Evolutionary conservation across 2,888 invertebrate species (phyloP), one percentile per base, ranked within the genome.

Genomic region (Siphlonurus alternatus): DNA sequence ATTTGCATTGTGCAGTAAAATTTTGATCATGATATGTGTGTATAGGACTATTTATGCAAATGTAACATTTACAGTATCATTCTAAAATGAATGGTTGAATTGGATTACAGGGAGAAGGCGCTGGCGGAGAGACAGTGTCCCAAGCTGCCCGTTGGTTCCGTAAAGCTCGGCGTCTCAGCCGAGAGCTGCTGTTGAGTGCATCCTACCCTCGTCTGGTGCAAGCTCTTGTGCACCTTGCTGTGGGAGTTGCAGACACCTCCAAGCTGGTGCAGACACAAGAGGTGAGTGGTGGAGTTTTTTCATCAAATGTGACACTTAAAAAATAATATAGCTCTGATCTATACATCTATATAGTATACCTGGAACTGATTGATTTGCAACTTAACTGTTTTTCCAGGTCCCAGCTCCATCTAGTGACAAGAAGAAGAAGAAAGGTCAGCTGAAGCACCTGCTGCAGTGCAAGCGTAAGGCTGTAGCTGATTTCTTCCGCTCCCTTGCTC

Each of bases 401-500:
- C 5, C 38, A 15, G 38, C 38, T 38, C 38, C 38, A 10, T 10
- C 15, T 10, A 38, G 38, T n/a, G 56, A 56, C n/a, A 85, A 87
- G 71, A 79, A 82, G 0, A 88, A 89, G 71, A 91, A 91, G 73
- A 86, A 84, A 67, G 83, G 89, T 0, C 85, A 86, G 74, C 56
- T 20, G 56, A 91, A 90, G 72, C 85, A 84, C 73, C 86, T 92
- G 62, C 79, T 93, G 2, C 88, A 89, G 71, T 88, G 89, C 71
- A 95, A 94, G 74, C 85, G 89, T 25, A 87, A 90, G 76, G 86
- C 88, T 0, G 76, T 97, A 1, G 83, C 90, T 0, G 93, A 94
- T 75, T 79, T 96, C 59, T 96, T 95, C 74, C 91, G 89, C 73
- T 80, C 81, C 23, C 76, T 98, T 0, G 74, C 82, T 0, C 82